Evolutionary conservation across 2,113 vertebrate genomes (phyloP).

Genomic region (Archilochus colubris): DNA sequence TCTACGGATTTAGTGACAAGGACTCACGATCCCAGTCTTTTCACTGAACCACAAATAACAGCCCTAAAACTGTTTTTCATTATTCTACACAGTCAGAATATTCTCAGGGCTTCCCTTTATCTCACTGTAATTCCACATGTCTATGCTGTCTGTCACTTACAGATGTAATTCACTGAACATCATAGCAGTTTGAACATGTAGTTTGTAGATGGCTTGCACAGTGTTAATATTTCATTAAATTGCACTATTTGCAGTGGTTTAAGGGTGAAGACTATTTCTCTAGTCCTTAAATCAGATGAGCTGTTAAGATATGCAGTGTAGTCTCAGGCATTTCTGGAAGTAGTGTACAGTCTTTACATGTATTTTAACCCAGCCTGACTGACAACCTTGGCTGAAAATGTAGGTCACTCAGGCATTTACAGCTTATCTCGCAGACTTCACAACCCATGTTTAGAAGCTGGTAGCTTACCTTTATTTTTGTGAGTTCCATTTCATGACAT

Average conservation of each 20-base stretch:
- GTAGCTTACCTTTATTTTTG: background rate
- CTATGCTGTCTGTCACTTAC: background rate
- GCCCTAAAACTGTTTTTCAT: background rate
- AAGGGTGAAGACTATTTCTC: background rate
- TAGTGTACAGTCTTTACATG: background rate
- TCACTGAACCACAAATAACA: background rate
- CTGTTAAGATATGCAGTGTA: background rate
- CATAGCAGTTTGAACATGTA: accelerated
- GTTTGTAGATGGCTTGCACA: background rate
- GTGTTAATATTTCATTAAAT: background rate
- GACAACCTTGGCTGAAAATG: background rate
- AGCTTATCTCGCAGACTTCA: background rate
- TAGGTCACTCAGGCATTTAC: background rate
- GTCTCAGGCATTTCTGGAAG: background rate
- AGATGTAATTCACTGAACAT: background rate
- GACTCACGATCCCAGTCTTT: background rate
- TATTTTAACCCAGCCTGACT: background rate
- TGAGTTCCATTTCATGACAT: background rate
- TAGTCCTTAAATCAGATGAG: background rate
- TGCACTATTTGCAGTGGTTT: background rate
- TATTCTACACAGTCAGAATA: background rate
- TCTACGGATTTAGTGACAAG: background rate
- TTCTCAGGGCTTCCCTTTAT: background rate
- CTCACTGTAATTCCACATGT: background rate
- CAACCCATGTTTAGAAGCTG: background rate